Base-by-base conservation (phyloP, 2,113 vertebrate species). In the Seriola rivoliana region DNA sequence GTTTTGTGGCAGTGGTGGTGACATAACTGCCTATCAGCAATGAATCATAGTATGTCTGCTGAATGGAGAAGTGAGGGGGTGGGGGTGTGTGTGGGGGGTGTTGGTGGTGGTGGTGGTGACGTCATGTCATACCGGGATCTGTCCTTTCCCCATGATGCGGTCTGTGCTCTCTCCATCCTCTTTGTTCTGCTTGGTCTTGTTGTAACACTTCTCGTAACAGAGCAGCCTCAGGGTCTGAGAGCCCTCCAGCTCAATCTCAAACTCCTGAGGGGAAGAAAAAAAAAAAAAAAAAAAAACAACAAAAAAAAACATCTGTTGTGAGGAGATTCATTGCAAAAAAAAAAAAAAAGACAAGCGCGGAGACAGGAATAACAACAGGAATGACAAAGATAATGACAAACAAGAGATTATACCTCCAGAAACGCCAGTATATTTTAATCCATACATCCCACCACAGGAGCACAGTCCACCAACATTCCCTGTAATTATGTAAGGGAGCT, bases 241-340 rank as follows among this genome's bases (percentile, higher is more conserved):
- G 85, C 98, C 98, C 91, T 99, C 98, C 91, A 99, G 95, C 88
- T 99, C 98, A 3, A 99, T 99, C 93, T 99, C 98, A 88, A 99
- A 99, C 93, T 99, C 98, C 98, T 99, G 78, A 4, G 38, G 46
- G 19, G 1, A 13, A 52, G 4, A 73, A 38, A 17, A 63, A n/a
- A 14, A 19, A 62, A 2, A 71, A 38, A 17, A 58, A n/a, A 14
- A 19, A 62, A 2, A 12, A 46, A n/a, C n/a, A n/a, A n/a, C n/a
- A 8, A 14, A 71, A 72, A 14, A 71, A 72, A 34, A 54, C 42
- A 16, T 8, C 4, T 63, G 40, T 40, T 50, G 36, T 32, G 19
- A 12, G 13, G 10, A 25, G 21, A 40, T 34, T 16, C n/a, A 8
- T n/a, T 66, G 44, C 23, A 70, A 23, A 42, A 14, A 44, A 48